Base-by-base conservation (phyloP, 2,113 vertebrate species). In the Cololabis saira region DNA sequence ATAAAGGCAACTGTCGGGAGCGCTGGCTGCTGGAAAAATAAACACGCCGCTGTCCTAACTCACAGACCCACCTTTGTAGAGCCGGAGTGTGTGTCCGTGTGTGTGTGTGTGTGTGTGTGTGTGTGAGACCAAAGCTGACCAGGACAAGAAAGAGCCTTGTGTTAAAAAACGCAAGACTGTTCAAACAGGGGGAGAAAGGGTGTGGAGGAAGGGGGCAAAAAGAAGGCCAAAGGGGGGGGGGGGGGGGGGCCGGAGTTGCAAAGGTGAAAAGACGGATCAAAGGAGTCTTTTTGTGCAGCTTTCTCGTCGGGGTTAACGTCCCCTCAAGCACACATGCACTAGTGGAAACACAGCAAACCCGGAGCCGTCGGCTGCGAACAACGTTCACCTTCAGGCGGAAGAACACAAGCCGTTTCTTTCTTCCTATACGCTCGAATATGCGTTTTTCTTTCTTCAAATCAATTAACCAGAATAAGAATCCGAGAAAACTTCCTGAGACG, bases 1-100 rank as follows among this genome's bases (percentile, higher is more conserved):
- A 94, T 96, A 94, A 95, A 93, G 91, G 94, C 91, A 93, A 95
- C 93, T 96, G 95, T 95, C 93, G 93, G 75, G 83, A 92, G 89
- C 90, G 81, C 90, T 92, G 83, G 85, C 91, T 83, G 69, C 78
- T 94, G 93, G 92, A 92, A 95, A 95, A 95, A 95, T 90, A 93
- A 93, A 91, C 91, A 92, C 79, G 85, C 61, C 89, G 52, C 93
- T 91, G 88, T 92, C 94, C 93, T 90, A 90, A 93, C 92, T 93
- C 92, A 92, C 91, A 93, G 93, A 92, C 93, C 91, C 93, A 92
- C 91, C 93, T 92, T 92, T 93, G 89, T 90, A 56, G 85, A 90
- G 88, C 87, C 69, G 57, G 77, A 74, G 59, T 90, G 84, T 85
- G 78, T 69, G 61, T 76, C 76, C 67, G 37, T 59, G 51, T 77